These are phyloP conservation scores for Epistrophella euchroma DNA, from an alignment of 2,888 invertebrate species.

Conservation along the genomic window DNA sequence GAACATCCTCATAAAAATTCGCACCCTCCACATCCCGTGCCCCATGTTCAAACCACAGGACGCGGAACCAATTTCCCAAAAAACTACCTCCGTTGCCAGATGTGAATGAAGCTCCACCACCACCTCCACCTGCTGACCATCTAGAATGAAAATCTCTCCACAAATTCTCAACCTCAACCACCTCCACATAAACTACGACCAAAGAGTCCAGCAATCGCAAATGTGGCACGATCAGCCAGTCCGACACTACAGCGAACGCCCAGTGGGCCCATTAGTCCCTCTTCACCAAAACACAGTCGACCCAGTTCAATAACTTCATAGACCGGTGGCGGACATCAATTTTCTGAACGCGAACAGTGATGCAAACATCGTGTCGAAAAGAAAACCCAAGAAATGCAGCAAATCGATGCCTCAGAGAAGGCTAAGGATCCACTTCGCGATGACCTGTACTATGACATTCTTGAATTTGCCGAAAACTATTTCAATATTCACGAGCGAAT, in stretches of 20 bases:
- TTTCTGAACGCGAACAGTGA: constrained; percentile 90
- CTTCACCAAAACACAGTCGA: constrained; percentile 85
- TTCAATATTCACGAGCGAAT: constrained; percentile 95
- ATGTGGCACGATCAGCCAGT: constrained; percentile 80
- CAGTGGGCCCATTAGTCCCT: constrained; percentile 79
- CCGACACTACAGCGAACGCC: constrained; percentile 77
- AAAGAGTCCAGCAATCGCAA: constrained; percentile 82
- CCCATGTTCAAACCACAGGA: constrained; percentile 77
- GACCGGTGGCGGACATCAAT: constrained; percentile 83
- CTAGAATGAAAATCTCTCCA: constrained; percentile 61
- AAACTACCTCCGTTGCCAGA: constrained; percentile 84
- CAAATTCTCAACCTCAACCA: constrained; percentile 45
- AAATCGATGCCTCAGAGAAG: constrained; percentile 82
- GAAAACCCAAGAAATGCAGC: constrained; percentile 92
- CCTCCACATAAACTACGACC: constrained; percentile 80
- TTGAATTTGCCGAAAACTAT: constrained; percentile 96
- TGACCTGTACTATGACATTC: constrained; percentile 90
- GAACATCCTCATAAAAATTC: constrained; percentile 76
- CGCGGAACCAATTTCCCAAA: constrained; percentile 91
- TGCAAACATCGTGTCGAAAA: constrained; percentile 94
- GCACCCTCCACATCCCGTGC: constrained; percentile 73
- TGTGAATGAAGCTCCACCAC: constrained; percentile 78
- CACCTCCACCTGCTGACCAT: constrained; percentile 55
- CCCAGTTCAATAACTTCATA: constrained; percentile 85
- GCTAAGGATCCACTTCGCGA: constrained; percentile 84